A percentile compares a stretch with the other conserved stretches of the same genome.
Conservation (phyloP, 2,797 vertebrate species). For the Pelodytes ibericus region DNA sequence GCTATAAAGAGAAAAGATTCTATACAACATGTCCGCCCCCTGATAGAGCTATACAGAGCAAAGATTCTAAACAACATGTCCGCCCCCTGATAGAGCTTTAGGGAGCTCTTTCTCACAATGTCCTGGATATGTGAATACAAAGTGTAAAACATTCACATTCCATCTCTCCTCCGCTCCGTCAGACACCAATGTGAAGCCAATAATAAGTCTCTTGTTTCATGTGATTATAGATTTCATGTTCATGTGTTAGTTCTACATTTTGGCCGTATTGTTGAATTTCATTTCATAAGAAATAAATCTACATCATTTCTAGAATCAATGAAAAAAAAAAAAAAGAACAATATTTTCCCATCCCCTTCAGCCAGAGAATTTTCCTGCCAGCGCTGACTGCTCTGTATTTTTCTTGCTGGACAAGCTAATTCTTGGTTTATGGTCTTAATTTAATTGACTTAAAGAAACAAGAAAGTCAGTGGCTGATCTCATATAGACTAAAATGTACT, state of each 20-base stretch:
- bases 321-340: neutral
- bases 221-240: neutral
- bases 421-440: neutral
- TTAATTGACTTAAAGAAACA: neutral
- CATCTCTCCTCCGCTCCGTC: no score
- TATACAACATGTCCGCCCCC: no score
- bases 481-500: slow-evolving; percentile 16
- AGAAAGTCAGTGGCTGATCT: slow-evolving; percentile 10
- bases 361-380: neutral
- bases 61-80: no score
- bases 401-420: neutral
- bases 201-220: neutral
- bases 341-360: neutral
- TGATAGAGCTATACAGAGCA: no score
- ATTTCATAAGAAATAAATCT: neutral
- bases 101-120: no score
- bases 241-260: neutral
- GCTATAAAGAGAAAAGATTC: no score
- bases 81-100: no score
- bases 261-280: neutral
- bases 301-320: no score
- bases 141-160: no score
- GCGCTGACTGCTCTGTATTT: neutral
- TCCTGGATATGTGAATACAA: no score
- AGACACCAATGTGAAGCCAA: no score